These are phyloP conservation scores for Picus viridis DNA, from an alignment of 2,797 vertebrate species.

Conservation along the genomic window DNA sequence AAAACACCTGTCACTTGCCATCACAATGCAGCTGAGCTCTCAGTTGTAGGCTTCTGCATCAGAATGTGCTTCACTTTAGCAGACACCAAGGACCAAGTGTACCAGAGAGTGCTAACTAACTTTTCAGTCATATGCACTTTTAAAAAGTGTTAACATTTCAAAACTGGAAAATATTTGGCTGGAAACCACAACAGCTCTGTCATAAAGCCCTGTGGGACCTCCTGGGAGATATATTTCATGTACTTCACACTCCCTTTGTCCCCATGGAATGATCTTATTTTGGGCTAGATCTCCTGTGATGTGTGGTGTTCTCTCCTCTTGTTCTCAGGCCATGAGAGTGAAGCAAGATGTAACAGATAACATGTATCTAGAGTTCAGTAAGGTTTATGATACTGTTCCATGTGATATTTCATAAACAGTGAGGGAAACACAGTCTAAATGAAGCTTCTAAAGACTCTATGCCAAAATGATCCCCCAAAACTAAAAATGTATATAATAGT, in stretches of 20 bases:
- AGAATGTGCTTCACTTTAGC: not conserved
- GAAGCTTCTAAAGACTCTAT: not conserved
- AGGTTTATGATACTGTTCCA: not conserved
- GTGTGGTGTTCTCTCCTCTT: not conserved
- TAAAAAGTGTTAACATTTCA: not conserved
- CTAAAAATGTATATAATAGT: not conserved
- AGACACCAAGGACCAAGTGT: not conserved
- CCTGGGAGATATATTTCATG: not conserved
- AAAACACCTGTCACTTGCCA: not conserved
- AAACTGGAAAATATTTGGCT: not conserved
- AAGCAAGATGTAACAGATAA: not conserved
- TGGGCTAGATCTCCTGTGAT: not conserved
- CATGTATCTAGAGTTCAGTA: not conserved
- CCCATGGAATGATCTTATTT: fast-evolving
- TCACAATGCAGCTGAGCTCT: not conserved
- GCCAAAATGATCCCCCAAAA: not conserved
- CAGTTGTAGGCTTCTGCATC: not conserved
- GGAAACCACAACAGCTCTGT: not conserved
- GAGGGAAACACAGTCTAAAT: not conserved
- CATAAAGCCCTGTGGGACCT: fast-evolving
- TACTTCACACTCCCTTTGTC: not conserved
- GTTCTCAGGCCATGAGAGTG: not conserved
- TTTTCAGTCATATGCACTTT: not conserved
- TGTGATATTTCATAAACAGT: not conserved
- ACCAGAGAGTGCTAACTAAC: not conserved